Evolutionary conservation across 2,113 vertebrate species (phyloP).

Genomic region (Chascanopsetta lugubris): DNA sequence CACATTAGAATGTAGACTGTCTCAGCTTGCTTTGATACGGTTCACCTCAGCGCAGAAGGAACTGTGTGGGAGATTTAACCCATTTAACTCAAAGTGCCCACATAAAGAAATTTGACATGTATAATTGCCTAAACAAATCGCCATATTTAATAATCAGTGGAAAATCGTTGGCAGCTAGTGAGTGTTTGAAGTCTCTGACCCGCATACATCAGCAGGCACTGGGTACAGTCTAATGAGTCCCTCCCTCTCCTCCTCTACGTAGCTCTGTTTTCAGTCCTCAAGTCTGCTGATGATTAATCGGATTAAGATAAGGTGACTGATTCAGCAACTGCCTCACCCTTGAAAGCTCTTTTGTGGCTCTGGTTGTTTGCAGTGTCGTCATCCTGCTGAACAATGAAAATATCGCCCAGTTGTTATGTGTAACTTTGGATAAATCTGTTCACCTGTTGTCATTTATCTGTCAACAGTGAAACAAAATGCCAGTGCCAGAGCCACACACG

Average conservation of each 20-base stretch:
- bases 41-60: not conserved
- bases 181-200: not conserved
- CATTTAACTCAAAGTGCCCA: not conserved
- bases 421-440: not conserved
- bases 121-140: not conserved
- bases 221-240: not conserved
- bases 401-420: not conserved
- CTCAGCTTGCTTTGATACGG: not conserved
- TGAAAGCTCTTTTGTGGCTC: not conserved
- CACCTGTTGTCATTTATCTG: not conserved
- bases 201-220: not conserved
- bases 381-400: not conserved
- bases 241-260: not conserved
- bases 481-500: not conserved
- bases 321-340: not conserved
- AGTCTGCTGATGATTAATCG: not conserved
- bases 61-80: not conserved
- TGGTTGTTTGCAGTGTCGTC: not conserved
- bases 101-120: not conserved
- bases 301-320: not conserved
- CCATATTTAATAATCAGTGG: not conserved
- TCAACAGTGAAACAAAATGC: not conserved
- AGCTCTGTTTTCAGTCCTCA: not conserved
- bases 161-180: not conserved
- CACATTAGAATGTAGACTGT: not conserved